A percentile compares a stretch with the other conserved stretches of the same genome.
Evolutionary conservation across 2,113 vertebrate genomes (phyloP).

Genomic region (Delphinapterus leucas): DNA sequence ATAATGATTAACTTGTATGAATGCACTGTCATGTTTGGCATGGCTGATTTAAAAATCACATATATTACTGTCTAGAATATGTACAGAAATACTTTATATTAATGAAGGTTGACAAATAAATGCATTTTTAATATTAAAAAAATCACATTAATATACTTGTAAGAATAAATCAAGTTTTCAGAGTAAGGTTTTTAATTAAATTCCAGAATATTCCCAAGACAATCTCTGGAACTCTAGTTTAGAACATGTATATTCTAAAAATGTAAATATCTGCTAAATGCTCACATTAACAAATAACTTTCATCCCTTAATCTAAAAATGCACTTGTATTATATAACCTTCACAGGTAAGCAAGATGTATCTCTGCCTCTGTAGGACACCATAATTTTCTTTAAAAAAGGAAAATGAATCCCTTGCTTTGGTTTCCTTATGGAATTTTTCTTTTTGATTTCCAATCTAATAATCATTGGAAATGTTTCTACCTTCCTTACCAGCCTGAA

Average conservation of each 20-base stretch:
- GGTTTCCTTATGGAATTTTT: background rate
- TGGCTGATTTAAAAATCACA: conserved; percentile 1
- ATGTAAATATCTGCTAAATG: background rate
- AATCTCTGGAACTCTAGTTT: background rate
- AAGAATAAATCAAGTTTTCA: background rate
- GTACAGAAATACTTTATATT: background rate
- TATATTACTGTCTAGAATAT: background rate
- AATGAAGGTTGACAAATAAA: background rate
- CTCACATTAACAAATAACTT: background rate
- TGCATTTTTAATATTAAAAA: background rate
- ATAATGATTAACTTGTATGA: background rate
- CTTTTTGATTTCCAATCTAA: background rate
- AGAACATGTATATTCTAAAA: background rate
- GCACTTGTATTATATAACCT: background rate
- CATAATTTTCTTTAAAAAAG: background rate
- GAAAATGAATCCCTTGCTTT: background rate
- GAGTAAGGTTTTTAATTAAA: background rate
- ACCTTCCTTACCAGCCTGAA: background rate
- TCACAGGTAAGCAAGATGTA: background rate
- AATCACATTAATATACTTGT: background rate
- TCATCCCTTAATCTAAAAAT: background rate
- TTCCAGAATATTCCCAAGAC: background rate
- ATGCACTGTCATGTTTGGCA: background rate
- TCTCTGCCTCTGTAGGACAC: background rate
- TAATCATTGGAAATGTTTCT: background rate